A percentile compares a stretch with the other conserved stretches of the same genome.
Evolutionary conservation across 2,113 vertebrate genomes (phyloP).

Genomic region (Ailuropoda melanoleuca): DNA sequence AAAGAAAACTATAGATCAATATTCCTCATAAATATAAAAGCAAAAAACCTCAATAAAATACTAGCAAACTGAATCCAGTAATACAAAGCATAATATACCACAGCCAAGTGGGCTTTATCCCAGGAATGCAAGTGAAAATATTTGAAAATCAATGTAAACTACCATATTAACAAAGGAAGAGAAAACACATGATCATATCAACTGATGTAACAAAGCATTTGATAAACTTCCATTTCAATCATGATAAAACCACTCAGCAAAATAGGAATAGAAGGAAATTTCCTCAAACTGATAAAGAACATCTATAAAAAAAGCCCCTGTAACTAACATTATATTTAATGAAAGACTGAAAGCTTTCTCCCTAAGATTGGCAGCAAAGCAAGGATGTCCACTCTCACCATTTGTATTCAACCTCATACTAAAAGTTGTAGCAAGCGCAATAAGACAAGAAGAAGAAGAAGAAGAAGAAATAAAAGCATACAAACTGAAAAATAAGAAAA

Average conservation of each 20-base stretch:
- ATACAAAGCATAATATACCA: constrained; percentile 9
- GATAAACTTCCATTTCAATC: background rate
- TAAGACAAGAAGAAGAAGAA: background rate
- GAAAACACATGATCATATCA: background rate
- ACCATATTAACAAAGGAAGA: background rate
- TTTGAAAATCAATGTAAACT: background rate
- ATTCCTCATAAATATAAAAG: background rate
- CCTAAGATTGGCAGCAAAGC: background rate
- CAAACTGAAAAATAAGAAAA: background rate
- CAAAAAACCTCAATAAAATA: constrained; percentile 18
- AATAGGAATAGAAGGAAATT: background rate
- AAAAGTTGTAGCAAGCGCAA: background rate
- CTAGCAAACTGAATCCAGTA: background rate
- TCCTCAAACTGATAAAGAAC: background rate
- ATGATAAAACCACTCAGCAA: background rate
- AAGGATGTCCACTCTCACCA: background rate
- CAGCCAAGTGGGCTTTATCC: background rate
- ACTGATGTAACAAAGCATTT: background rate
- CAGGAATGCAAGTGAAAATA: background rate
- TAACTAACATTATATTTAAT: background rate
- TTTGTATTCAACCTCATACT: background rate
- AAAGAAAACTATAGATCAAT: background rate
- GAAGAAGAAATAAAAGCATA: background rate
- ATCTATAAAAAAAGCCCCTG: background rate
- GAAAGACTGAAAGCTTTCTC: background rate